Conservation (phyloP, 2,888 invertebrate species). For the Philereme vetulata region DNA sequence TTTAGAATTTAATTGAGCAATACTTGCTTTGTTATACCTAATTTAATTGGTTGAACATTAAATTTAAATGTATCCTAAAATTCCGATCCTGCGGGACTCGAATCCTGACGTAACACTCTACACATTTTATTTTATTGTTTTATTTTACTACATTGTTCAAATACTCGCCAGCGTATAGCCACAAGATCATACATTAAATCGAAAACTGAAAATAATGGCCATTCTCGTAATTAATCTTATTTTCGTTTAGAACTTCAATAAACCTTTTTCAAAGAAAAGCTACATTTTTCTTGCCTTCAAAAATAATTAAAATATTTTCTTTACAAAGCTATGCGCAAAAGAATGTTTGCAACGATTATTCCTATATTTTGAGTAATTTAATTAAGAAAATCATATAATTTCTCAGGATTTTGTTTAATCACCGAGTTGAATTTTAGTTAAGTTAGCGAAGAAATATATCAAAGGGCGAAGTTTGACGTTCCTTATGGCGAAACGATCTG, state of each 20-base stretch:
- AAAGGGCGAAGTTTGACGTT: conserved; percentile 46
- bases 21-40: too few species aligned
- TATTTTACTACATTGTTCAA: too few species aligned
- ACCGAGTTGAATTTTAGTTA: conserved; percentile 3
- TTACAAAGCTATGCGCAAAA: conserved; percentile 2
- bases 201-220: too few species aligned
- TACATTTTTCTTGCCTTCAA: background rate
- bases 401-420: conserved; percentile 4
- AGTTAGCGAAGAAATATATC: conserved; percentile 4
- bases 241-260: conserved; percentile 2
- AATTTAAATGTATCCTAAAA: too few species aligned
- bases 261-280: background rate
- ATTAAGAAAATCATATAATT: conserved; percentile 2
- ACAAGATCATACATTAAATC: too few species aligned
- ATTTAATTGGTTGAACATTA: too few species aligned
- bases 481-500: conserved; percentile 55
- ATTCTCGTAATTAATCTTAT: background rate
- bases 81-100: too few species aligned
- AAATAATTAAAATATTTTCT: conserved; percentile 3
- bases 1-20: too few species aligned
- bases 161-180: too few species aligned
- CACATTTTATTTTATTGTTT: too few species aligned
- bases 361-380: conserved; percentile 1
- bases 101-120: too few species aligned
- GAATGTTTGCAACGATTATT: conserved; percentile 1